These are phyloP conservation scores for Lerema accius DNA, from an alignment of 1,140 invertebrate genomes.

Conservation along the genomic window DNA sequence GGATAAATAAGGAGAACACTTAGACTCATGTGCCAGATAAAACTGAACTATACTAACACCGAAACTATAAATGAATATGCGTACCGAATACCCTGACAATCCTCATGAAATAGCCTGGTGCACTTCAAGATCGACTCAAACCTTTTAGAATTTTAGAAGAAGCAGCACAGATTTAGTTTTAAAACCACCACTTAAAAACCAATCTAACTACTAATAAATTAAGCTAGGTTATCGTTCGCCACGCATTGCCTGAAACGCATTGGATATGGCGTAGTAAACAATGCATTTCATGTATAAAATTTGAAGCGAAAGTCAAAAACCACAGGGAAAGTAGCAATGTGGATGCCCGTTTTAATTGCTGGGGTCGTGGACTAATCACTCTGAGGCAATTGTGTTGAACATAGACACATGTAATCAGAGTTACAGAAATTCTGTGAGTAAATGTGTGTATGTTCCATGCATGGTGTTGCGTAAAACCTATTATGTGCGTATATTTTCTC, in stretches of 20 bases:
- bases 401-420: conserved; percentile 14
- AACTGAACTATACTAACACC: conserved; percentile 14
- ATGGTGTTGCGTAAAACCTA: conserved; percentile 16
- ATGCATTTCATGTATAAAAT: conserved; percentile 61
- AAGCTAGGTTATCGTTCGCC: conserved; percentile 72
- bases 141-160: conserved; percentile 58
- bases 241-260: conserved; percentile 56
- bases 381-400: conserved; percentile 7
- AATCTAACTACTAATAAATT: conserved; percentile 72
- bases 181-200: conserved; percentile 72
- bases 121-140: conserved; percentile 53
- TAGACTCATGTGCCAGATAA: conserved; percentile 19
- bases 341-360: conserved; percentile 35
- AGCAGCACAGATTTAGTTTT: conserved; percentile 70
- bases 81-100: conserved; percentile 51
- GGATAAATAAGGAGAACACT: conserved; percentile 13
- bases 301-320: conserved; percentile 61
- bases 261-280: conserved; percentile 28
- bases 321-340: conserved; percentile 46
- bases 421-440: conserved; percentile 13
- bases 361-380: conserved; percentile 3
- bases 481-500: conserved; percentile 14
- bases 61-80: conserved; percentile 39
- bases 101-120: conserved; percentile 49
- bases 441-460: conserved; percentile 31